Conservation (phyloP, 2,888 invertebrate species). For the Ganaspis brasiliensis region DNA sequence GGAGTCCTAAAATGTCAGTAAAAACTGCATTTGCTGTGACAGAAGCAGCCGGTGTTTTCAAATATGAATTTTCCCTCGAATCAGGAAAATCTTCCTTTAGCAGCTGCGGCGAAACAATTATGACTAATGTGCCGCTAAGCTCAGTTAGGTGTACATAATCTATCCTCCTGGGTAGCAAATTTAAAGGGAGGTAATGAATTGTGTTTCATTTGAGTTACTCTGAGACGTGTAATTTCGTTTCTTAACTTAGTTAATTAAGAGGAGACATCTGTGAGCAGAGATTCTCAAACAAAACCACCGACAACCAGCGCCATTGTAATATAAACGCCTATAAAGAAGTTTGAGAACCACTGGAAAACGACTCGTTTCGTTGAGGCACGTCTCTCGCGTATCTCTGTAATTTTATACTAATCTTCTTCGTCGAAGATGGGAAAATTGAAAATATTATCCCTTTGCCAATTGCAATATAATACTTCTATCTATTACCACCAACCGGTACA, state of each 20-base stretch:
- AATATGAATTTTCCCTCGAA: constrained; percentile 47
- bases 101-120: constrained; percentile 51
- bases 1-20: neutral
- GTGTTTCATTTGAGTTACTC: constrained; percentile 76
- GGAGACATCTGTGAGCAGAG: constrained; percentile 33
- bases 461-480: constrained; percentile 77
- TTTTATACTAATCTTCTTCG: constrained; percentile 75
- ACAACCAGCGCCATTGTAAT: neutral
- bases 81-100: constrained; percentile 54
- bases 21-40: neutral
- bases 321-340: neutral
- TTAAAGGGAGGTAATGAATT: constrained; percentile 76
- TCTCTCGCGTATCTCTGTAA: constrained; percentile 73
- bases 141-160: constrained; percentile 18
- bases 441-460: constrained; percentile 74
- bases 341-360: constrained; percentile 62
- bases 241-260: constrained; percentile 21
- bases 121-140: constrained; percentile 37
- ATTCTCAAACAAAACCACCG: neutral
- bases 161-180: constrained; percentile 63
- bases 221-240: constrained; percentile 76
- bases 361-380: constrained; percentile 67
- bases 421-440: constrained; percentile 70
- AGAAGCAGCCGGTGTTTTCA: neutral
- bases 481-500: constrained; percentile 66